Evolutionary conservation across 2,888 invertebrate species (phyloP), one percentile per base, ranked within the genome.

Genomic region (Tortricodes alternella): DNA sequence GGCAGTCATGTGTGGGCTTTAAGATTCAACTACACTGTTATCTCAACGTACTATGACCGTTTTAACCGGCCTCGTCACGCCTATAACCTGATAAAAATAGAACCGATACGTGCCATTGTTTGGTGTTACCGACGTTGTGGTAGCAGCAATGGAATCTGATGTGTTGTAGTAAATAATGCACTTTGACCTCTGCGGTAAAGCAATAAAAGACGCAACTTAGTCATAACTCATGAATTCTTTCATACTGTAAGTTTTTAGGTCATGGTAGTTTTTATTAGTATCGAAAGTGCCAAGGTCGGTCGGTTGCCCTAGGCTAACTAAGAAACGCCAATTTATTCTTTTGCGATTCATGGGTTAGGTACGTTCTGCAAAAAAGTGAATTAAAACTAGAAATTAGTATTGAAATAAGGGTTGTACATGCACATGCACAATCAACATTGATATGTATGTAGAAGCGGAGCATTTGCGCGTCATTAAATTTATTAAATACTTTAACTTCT

Each of bases 1-100:
- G 83, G 83, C 68, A 81, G 78, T 73, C 82, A 68, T 80, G 81
- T 80, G 71, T 71, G 59, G 38, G 52, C 52, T 43, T 24, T 37
- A 34, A 38, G 8, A 46, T n/a, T n/a, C n/a, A n/a, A n/a, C n/a
- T n/a, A n/a, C n/a, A n/a, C n/a, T n/a, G n/a, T n/a, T n/a, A 56
- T 50, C 21, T 29, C 44, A 46, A 32, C 55, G 9, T 32, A 27
- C 32, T 46, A 49, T 24, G 49, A 50, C 46, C 49, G 43, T 35
- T 53, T 34, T n/a, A 21, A 15, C 23, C n/a, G 15, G 1, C 9
- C 13, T 37, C 19, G 32, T 27, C n/a, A 39, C 9, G 15, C 24
- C 8, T 32, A 7, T 32, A 6, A 24, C 8, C 11, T 23, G 8
- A 29, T 11, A 18, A 24, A 21, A 16, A 18, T n/a, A 11, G 24